Conservation (phyloP, 2,797 vertebrate species). For the Streptopelia turtur region DNA sequence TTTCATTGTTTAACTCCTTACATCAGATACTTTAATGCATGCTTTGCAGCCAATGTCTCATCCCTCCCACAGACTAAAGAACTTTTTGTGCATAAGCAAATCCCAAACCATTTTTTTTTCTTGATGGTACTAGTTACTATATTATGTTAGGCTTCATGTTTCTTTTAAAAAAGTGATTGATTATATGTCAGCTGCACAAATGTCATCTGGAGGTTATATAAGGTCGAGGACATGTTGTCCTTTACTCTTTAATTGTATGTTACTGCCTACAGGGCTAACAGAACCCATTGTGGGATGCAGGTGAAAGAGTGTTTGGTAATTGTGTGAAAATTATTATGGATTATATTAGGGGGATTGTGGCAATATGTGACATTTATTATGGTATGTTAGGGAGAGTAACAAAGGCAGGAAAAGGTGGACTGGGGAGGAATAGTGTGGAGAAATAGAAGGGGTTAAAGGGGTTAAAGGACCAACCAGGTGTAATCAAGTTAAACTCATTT, state of each 20-base stretch:
- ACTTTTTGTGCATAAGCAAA: neutral
- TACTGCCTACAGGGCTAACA: neutral
- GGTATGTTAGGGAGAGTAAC: neutral
- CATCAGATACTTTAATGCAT: neutral
- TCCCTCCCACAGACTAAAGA: neutral
- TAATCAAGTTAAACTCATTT: neutral
- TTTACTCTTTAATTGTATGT: neutral
- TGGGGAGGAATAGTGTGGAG: neutral
- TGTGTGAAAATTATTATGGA: neutral
- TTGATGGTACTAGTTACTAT: neutral
- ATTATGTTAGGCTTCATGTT: neutral
- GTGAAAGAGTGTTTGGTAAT: neutral
- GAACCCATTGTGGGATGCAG: neutral
- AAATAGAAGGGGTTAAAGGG: neutral
- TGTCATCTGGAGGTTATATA: neutral
- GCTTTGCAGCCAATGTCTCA: neutral
- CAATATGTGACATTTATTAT: neutral
- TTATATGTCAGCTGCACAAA: neutral
- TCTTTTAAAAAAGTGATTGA: conserved; percentile 6
- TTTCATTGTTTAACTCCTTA: neutral
- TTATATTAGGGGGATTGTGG: neutral
- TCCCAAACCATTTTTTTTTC: neutral
- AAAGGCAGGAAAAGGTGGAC: neutral
- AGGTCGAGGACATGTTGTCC: neutral
- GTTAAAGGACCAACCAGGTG: neutral